Percentiles rank a stretch among this genome's conserved stretches.
Conservation (phyloP, 2,113 vertebrate genomes). For the Trichomycterus rosablanca region DNA sequence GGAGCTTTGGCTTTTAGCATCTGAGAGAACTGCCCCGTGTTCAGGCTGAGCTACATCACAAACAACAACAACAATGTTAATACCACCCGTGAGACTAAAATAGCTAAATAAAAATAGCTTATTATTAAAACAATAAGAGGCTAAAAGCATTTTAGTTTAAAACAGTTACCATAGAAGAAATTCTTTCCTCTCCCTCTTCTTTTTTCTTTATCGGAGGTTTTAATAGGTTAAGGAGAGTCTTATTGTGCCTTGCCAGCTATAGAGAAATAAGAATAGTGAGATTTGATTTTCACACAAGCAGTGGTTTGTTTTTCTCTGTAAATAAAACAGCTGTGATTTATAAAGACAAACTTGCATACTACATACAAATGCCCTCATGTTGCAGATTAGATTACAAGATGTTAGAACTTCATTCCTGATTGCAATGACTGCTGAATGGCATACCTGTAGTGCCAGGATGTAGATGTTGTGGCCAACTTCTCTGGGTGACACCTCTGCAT, state of each 20-base stretch:
- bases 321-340: too few relatives aligned
- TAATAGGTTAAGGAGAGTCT: slow-evolving; percentile 80
- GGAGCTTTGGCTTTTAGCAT: slow-evolving; percentile 85
- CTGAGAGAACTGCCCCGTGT: slow-evolving; percentile 87
- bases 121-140: too few relatives aligned
- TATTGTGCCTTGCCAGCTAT: slow-evolving; percentile 91
- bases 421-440: neutral
- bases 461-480: slow-evolving; percentile 98
- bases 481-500: slow-evolving; percentile 79
- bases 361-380: too few relatives aligned
- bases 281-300: too few relatives aligned
- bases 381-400: too few relatives aligned
- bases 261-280: too few relatives aligned
- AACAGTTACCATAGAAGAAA: neutral
- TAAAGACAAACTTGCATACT: too few relatives aligned
- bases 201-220: slow-evolving; percentile 79
- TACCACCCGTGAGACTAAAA: neutral
- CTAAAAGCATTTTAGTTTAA: too few relatives aligned
- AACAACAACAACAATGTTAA: neutral
- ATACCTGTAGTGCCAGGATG: slow-evolving; percentile 91
- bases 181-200: slow-evolving; percentile 79
- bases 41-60: slow-evolving; percentile 80
- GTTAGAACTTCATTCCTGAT: too few relatives aligned
- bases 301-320: too few relatives aligned
- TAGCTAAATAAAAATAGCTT: neutral